A percentile compares a stretch with the other conserved stretches of the same genome.
These are phyloP conservation scores for Anorthoa munda DNA, from an alignment of 2,888 invertebrate species.

Conservation along the genomic window DNA sequence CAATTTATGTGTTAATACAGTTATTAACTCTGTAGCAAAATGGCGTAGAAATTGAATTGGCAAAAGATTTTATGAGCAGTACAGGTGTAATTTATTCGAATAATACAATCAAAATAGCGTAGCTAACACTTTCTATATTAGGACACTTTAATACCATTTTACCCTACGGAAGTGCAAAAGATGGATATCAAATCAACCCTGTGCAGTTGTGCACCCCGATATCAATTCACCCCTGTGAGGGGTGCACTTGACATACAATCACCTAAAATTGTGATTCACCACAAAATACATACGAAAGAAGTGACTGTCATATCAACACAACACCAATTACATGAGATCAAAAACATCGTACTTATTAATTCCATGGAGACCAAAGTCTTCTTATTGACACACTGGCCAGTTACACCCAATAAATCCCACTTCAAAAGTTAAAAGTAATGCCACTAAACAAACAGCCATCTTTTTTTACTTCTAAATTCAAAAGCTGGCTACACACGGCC, in stretches of 20 bases:
- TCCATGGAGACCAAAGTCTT: neutral
- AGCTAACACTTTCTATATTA: neutral
- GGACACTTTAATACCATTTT: neutral
- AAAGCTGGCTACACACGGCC: conserved; percentile 33
- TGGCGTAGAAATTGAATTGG: neutral
- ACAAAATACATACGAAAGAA: neutral
- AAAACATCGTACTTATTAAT: neutral
- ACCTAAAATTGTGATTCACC: neutral
- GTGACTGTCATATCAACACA: neutral
- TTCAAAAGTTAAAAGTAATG: conserved; percentile 38
- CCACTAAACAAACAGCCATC: conserved; percentile 25
- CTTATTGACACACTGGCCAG: conserved; percentile 13
- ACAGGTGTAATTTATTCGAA: neutral
- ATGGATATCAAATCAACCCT: conserved; percentile 1
- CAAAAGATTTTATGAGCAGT: too few species aligned
- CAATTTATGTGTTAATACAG: neutral
- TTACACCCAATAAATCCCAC: conserved; percentile 24
- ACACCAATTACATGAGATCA: neutral
- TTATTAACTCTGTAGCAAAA: neutral
- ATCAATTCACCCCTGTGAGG: neutral
- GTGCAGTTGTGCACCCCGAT: neutral
- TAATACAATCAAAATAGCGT: neutral
- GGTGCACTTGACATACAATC: neutral
- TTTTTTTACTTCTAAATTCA: conserved; percentile 35
- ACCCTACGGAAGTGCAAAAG: conserved; percentile 6